Evolutionary conservation across 2,113 vertebrate genomes (phyloP).

Genomic region (Phaethon lepturus): DNA sequence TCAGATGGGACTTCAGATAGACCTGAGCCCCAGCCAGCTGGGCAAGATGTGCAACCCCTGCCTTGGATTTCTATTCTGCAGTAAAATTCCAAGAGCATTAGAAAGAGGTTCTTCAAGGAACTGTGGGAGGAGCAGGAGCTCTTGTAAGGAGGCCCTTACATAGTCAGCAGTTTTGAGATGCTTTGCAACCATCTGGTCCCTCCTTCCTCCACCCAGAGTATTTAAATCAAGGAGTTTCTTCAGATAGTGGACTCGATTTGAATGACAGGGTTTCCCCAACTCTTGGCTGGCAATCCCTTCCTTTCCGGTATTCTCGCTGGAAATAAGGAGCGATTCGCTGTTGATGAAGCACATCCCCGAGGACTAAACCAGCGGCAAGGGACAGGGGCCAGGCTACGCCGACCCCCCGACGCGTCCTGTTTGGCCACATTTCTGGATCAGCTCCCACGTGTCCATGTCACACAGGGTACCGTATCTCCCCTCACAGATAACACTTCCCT

Average conservation of each 20-base stretch:
- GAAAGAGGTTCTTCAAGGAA: background rate
- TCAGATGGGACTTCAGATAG: background rate
- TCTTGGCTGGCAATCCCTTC: background rate
- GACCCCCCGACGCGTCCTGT: background rate
- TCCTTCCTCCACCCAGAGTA: background rate
- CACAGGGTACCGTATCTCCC: background rate
- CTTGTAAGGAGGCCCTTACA: background rate
- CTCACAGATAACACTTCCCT: background rate
- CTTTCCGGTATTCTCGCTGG: background rate
- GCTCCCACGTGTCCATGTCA: background rate
- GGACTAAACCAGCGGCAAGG: background rate
- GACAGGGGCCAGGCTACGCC: background rate
- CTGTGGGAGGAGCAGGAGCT: background rate
- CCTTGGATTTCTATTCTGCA: background rate
- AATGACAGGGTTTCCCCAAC: background rate
- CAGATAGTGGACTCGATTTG: background rate
- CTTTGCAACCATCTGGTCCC: background rate
- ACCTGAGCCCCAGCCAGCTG: background rate
- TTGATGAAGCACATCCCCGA: background rate
- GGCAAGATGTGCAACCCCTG: background rate
- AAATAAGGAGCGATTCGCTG: background rate
- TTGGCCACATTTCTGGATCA: background rate
- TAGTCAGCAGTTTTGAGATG: slow-evolving; percentile 21
- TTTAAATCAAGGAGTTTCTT: background rate
- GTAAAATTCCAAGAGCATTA: background rate